Evolutionary conservation across 2,888 invertebrate genomes (phyloP).

Genomic region (Heliconius sara): DNA sequence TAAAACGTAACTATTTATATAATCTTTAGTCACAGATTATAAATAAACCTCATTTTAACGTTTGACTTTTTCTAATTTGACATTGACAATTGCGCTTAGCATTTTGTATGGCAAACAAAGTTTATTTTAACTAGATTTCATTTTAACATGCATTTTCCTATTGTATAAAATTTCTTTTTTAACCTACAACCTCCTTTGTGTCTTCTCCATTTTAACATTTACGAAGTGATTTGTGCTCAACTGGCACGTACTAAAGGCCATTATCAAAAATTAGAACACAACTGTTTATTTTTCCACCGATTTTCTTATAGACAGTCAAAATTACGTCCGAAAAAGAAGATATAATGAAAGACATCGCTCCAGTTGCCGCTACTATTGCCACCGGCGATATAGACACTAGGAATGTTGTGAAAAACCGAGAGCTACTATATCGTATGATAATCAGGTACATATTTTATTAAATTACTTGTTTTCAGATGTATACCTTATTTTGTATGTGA

Average conservation of each 20-base stretch:
- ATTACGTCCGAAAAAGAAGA: slow-evolving; percentile 34
- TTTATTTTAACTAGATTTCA: neutral
- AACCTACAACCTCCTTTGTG: neutral
- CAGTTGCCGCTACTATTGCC: neutral
- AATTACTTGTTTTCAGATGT: neutral
- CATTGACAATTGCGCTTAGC: slow-evolving; percentile 25
- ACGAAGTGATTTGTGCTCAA: neutral
- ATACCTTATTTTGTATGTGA: neutral
- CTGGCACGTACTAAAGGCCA: neutral
- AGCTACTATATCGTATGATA: slow-evolving; percentile 94
- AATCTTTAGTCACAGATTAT: neutral
- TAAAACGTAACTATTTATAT: neutral
- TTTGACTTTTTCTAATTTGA: neutral
- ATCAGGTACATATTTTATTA: slow-evolving; percentile 86
- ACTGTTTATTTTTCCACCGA: slow-evolving; percentile 46
- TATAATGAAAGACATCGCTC: slow-evolving; percentile 72
- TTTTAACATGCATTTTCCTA: neutral
- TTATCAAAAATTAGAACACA: neutral
- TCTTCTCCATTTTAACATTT: neutral
- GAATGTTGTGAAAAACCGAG: slow-evolving; percentile 94
- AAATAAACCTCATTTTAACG: slow-evolving; percentile 13
- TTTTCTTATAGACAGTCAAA: slow-evolving; percentile 38
- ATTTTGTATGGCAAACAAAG: slow-evolving; percentile 26
- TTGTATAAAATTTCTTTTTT: neutral
- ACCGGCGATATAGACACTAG: slow-evolving; percentile 85